Evolutionary conservation across 2,888 invertebrate species (phyloP), one percentile per base, ranked within the genome.

Genomic region (Drosophila aldrichi): DNA sequence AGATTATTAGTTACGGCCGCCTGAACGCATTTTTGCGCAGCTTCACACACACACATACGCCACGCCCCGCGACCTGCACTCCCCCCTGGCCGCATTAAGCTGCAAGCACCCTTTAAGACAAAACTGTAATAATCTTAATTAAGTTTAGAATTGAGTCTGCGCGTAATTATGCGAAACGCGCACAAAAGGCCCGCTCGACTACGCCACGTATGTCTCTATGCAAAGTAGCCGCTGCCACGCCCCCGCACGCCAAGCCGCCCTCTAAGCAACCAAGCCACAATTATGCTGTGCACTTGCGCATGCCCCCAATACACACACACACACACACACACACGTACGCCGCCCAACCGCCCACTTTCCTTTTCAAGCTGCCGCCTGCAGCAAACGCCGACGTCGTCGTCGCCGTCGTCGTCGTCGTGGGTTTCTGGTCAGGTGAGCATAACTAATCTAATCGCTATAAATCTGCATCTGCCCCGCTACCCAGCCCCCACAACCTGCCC

Each of bases 131-230:
- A 81, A 75, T 89, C 82, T 89, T 89, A 87, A 87, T 87, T 87
- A 89, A 82, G 86, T 74, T 78, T 77, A 73, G 85, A 85, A 89
- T 78, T 82, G 79, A 80, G 86, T 85, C 81, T 74, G 87, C 87
- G 90, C 90, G 90, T 87, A 87, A 87, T 87, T 87, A 87, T 88
- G 90, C 87, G 90, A 89, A 89, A 81, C 89, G 90, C 88, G 76
- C 75, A 62, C 69, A 70, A 70, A 68, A 68, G 56, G 44, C 46
- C 62, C 61, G 46, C 49, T 49, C 51, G 36, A 22, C 60, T 59
- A 16, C 25, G 55, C 56, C 59, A 69, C 66, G 62, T 55, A 55
- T 48, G 66, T 67, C 55, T 66, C 46, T 88, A 84, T 86, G 83
- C 86, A 84, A 88, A 84, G 58, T 69, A 63, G 63, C 54, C 48